Percentiles rank a stretch among this genome's conserved stretches.
Evolutionary conservation across 2,888 invertebrate genomes (phyloP).

Genomic region (Osmoderma eremita): DNA sequence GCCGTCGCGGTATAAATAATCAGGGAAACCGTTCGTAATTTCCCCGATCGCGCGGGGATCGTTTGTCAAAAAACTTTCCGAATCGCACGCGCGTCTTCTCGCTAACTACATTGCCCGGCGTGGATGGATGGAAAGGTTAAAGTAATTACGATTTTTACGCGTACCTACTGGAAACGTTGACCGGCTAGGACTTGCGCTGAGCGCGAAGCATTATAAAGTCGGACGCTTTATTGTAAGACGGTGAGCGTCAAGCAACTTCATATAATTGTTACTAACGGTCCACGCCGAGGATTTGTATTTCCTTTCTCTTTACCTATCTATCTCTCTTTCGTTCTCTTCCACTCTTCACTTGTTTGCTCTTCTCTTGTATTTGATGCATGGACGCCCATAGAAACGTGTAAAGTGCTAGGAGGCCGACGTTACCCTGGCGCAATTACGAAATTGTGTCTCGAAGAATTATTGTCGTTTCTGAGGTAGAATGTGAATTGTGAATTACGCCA

Average conservation of each 20-base stretch:
- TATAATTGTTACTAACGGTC: slow-evolving; percentile 37
- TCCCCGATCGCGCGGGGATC: background rate
- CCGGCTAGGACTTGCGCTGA: background rate
- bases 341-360: background rate
- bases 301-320: slow-evolving; percentile 27
- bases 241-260: slow-evolving; percentile 32
- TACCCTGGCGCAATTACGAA: slow-evolving; percentile 25
- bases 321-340: slow-evolving; percentile 4
- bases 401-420: slow-evolving; percentile 19
- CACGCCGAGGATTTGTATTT: slow-evolving; percentile 17
- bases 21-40: slow-evolving; percentile 18
- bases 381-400: slow-evolving; percentile 24
- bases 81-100: slow-evolving; percentile 2
- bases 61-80: slow-evolving; percentile 16
- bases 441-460: slow-evolving; percentile 36
- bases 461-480: slow-evolving; percentile 32
- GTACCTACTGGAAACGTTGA: slow-evolving; percentile 14
- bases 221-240: slow-evolving; percentile 26
- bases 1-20: slow-evolving; percentile 9
- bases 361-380: slow-evolving; percentile 17
- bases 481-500: slow-evolving; percentile 21
- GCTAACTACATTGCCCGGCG: background rate
- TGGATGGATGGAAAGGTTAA: background rate
- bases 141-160: slow-evolving; percentile 32
- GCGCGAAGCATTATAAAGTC: slow-evolving; percentile 16